Evolutionary conservation across 2,113 vertebrate species (phyloP).

Genomic region (Morone saxatilis): DNA sequence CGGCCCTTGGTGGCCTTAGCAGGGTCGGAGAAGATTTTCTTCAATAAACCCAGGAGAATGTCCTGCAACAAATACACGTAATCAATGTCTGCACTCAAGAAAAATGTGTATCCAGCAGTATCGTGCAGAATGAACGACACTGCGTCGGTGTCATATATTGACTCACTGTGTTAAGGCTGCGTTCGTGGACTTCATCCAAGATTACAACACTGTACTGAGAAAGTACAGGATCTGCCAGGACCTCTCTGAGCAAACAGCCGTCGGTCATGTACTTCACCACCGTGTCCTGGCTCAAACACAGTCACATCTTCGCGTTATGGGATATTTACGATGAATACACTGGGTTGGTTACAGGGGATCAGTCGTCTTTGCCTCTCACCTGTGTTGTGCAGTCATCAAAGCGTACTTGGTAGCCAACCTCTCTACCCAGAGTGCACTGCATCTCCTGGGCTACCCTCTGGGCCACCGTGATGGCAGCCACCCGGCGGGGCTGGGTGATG

Average conservation of each 20-base stretch:
- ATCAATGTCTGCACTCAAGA: background rate
- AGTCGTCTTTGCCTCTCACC: slow-evolving; percentile 77
- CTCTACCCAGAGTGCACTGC: slow-evolving; percentile 85
- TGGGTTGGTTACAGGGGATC: background rate
- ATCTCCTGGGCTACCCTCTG: slow-evolving; percentile 95
- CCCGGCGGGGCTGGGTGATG: slow-evolving; percentile 93
- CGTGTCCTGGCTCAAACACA: slow-evolving; percentile 86
- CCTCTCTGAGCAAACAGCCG: slow-evolving; percentile 94
- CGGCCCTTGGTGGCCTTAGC: slow-evolving; percentile 76
- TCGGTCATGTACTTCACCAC: slow-evolving; percentile 97
- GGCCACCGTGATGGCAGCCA: slow-evolving; percentile 95
- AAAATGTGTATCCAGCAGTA: too few species aligned
- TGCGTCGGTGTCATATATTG: background rate
- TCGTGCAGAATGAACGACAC: too few species aligned
- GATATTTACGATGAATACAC: background rate
- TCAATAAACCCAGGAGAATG: slow-evolving; percentile 95
- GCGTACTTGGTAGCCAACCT: slow-evolving; percentile 96
- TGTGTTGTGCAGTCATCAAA: slow-evolving; percentile 94
- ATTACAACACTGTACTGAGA: slow-evolving; percentile 92
- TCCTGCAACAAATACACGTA: slow-evolving; percentile 84
- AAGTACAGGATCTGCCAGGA: slow-evolving; percentile 90
- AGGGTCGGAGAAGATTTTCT: slow-evolving; percentile 89
- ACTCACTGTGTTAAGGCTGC: slow-evolving; percentile 96
- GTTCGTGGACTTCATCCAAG: slow-evolving; percentile 96
- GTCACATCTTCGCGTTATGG: background rate